Evolutionary conservation across 2,113 vertebrate species (phyloP), one percentile per base, ranked within the genome.

Genomic region (Zosterops borbonicus): DNA sequence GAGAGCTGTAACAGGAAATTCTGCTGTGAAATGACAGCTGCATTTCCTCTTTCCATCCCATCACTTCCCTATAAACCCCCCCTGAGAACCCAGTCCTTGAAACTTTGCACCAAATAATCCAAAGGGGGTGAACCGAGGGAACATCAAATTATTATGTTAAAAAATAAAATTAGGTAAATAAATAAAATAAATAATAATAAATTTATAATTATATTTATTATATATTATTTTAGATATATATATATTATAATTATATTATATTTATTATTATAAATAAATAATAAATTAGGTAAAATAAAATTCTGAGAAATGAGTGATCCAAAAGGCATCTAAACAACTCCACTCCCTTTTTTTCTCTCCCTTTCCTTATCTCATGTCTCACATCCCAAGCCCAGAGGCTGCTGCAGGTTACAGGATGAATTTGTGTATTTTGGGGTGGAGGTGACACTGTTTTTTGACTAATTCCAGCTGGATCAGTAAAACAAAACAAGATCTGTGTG

Each of bases 401-500:
- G 3, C 39, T 69, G 39, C 82, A 59, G 42, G 6, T 41, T 21
- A 9, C 19, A 73, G 77, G 15, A 62, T 33, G n/a, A 3, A 17
- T 31, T 73, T 46, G 19, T 27, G 2, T 11, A 17, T 53, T 59
- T 68, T 47, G 19, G 28, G 44, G 12, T 35, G 29, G 23, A 41
- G 76, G 21, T n/a, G 27, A 47, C 44, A 5, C 15, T 35, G 13
- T 0, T 59, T 63, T 53, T 16, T 42, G 5, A 47, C 9, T 39
- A 39, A 68, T 67, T 83, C 55, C 41, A 71, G 21, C 39, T 52
- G 58, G 35, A 73, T 29, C 7, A 16, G 46, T 46, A 62, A 81
- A 84, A 70, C 22, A 88, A 39, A 64, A 60, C 0, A 0, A 65
- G n/a, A 60, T 35, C 1, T 35, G 44, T 7, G 33, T 71, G 39